Base-by-base conservation (phyloP, 2,888 invertebrate genomes). In the Drosophila borborema region DNA sequence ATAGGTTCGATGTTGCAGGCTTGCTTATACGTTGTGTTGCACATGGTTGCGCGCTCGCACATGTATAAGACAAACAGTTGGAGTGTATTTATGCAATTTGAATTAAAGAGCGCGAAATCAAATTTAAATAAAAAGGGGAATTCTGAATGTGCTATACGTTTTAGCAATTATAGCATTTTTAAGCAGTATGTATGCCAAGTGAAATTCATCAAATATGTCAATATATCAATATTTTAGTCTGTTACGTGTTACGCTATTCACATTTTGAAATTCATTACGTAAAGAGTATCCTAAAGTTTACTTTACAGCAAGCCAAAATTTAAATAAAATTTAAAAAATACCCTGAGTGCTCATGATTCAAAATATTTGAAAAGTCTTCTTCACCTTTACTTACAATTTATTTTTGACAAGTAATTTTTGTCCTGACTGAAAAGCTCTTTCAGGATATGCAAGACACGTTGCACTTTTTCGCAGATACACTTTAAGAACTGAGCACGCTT, bases 1-100 rank as follows among this genome's bases (percentile, higher is more conserved):
- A 34, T 43, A 45, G 28, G 79, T 51, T 79, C 46, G 77, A 77
- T 74, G 77, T 79, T 78, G 79, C 48, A 46, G 54, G 54, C 49
- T 18, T 59, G 58, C 54, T 18, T 28, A n/a, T 28, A 23, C 46
- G 54, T 38, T 49, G 18, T n/a, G 43, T 6, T 58, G 62, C 60
- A 62, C 53, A 69, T 64, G 36, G 54, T 31, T 45, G 16, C 18
- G 41, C 20, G 28, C 14, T 14, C 18, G 48, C 8, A 59, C 43
- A 69, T 64, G 36, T 40, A 62, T 59, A 55, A 58, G 70, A 41
- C 8, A 16, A 23, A 10, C 8, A 28, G 23, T 55, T 51, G n/a
- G 38, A 54, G 40, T 62, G 55, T 51, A 56, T 41, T 61, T 46
- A 10, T 41, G 46, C 23, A 49, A 77, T 77, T 75, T 72, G 62